Base-by-base conservation (phyloP, 2,797 vertebrate species). In the Euphonia xanthogaster region DNA sequence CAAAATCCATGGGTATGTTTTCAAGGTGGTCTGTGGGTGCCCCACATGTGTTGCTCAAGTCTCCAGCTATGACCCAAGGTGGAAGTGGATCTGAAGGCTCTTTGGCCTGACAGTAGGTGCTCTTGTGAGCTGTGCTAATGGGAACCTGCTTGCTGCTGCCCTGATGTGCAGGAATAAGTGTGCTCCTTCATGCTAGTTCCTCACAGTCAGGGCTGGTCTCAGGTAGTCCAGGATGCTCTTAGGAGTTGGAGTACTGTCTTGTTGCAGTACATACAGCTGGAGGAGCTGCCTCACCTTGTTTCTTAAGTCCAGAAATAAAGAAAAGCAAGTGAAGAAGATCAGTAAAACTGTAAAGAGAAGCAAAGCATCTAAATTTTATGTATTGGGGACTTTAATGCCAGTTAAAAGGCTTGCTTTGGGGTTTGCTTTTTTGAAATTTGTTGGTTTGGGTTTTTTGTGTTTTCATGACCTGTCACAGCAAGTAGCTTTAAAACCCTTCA, bases 121-220 rank as follows among this genome's bases (percentile, higher is more conserved):
- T 80, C 39, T 70, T 8, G 2, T 0, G 4, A 45, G 30, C 55
- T 60, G 7, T 5, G 5, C 24, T n/a, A 14, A 22, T 37, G 40
- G 42, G 19, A 30, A 33, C 20, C 13, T 57, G 61, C 35, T 76
- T 68, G 70, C 42, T 74, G 65, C 31, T 7, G 2, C 22, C 19
- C 25, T 65, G 30, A 4, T 0, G 2, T 40, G 44, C 0, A 0
- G 4, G 33, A 45, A 37, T 13, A 20, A 66, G 21, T 1, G 6
- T 55, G 37, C 21, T 72, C 47, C 30, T 47, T 57, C 7, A 1
- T 31, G 24, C 27, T 1, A 2, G 9, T 23, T 30, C 27, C 47
- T 37, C 3, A 0, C 6, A 16, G 35, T 13, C 54, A 4, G 6
- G 4, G 14, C 15, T 48, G 71, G 11, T 30, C 37, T 51, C 3